Base-by-base conservation (phyloP, 2,113 vertebrate genomes). In the Elanus axillaris region DNA sequence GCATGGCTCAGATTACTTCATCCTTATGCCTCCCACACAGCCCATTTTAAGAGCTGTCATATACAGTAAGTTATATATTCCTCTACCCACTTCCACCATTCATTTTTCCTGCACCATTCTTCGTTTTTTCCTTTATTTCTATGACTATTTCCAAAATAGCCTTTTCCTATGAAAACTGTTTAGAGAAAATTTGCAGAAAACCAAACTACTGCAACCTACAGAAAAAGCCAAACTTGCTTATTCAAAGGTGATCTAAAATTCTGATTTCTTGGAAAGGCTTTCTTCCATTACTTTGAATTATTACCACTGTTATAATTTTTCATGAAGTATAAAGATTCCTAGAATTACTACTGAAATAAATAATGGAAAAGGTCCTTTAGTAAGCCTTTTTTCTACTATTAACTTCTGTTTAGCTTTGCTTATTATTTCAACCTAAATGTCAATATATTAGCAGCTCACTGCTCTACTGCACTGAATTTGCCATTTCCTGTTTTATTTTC, bases 401-500 rank as follows among this genome's bases (percentile, higher is more conserved):
- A 72, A 66, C 6, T 43, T 87, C n/a, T 60, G 17, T 34, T 82
- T 52, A 81, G 31, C 9, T 60, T 89, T 68, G 5, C 20, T 25
- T 48, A 53, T 82, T 81, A 73, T 79, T 64, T 82, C 19, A 85
- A 45, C 34, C 36, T 42, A 64, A 87, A 60, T 15, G n/a, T 14
- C 27, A 43, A n/a, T 72, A 34, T 40, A 67, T 55, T 38, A 88
- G 59, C 29, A 67, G 11, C 19, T 76, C 22, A 62, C 8, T 4
- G 3, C 21, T 75, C 40, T 53, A 31, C 16, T 36, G 55, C 45
- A 90, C 47, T 7, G 2, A 76, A 71, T 52, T 66, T 76, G 13
- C 31, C 16, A 42, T 83, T 86, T 94, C 53, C 58, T 64, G 40
- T 50, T 94, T 97, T 69, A 42, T 96, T 95, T 92, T 83, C 25